Conservation (phyloP, 2,797 vertebrate species). For the Sebastes diploproa region DNA sequence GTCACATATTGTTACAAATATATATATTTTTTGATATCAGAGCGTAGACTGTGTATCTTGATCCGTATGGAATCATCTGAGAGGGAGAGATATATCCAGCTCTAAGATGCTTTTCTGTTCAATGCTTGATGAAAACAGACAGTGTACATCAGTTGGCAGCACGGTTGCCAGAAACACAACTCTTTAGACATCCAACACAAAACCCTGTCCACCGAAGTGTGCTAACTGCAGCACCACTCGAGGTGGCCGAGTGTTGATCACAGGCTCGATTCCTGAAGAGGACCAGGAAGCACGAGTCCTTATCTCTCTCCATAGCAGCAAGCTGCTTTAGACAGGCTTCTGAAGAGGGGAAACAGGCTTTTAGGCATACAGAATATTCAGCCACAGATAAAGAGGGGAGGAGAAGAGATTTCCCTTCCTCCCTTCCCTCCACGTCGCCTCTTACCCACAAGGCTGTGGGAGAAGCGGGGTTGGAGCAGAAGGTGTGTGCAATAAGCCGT, state of each 20-base stretch:
- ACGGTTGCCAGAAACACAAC: not conserved
- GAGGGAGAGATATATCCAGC: too few relatives aligned
- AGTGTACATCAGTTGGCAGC: not conserved
- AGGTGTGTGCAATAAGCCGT: constrained; percentile 40
- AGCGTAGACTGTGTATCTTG: not conserved
- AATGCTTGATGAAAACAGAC: not conserved
- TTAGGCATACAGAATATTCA: constrained; percentile 53
- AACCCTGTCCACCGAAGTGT: not conserved
- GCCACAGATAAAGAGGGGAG: constrained; percentile 44
- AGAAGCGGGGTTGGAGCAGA: constrained; percentile 29
- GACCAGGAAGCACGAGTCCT: constrained; percentile 46
- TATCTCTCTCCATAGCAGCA: constrained; percentile 69
- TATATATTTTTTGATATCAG: not conserved
- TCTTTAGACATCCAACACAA: constrained; percentile 2
- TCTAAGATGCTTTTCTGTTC: not conserved
- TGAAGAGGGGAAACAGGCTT: constrained; percentile 45
- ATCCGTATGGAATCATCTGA: not conserved
- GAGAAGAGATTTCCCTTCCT: constrained; percentile 28
- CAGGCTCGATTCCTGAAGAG: constrained; percentile 34
- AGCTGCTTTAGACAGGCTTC: constrained; percentile 59
- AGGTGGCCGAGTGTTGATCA: constrained; percentile 54
- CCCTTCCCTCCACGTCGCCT: constrained; percentile 18
- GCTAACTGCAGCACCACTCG: constrained; percentile 15
- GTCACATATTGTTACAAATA: not conserved
- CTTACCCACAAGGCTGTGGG: constrained; percentile 26